These are phyloP conservation scores for Isichthys henryi DNA, from an alignment of 2,113 vertebrate genomes.

Conservation along the genomic window DNA sequence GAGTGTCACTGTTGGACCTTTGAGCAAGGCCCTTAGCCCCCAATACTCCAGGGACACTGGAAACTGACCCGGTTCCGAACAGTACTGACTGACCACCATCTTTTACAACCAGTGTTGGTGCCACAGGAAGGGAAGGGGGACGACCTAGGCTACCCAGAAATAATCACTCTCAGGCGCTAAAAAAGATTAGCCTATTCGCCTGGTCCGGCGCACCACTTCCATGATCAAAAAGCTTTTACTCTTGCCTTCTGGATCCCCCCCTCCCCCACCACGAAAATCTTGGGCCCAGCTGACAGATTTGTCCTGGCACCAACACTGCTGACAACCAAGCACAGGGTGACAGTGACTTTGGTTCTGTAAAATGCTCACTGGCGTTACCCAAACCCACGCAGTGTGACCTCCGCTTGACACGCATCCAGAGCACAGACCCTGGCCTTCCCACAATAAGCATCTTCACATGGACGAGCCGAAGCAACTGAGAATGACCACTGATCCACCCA, in stretches of 20 bases:
- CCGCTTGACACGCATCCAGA: background rate
- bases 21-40: background rate
- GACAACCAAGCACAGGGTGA: background rate
- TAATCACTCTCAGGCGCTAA: background rate
- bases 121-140: background rate
- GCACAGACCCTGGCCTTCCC: background rate
- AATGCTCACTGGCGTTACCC: background rate
- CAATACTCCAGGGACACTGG: background rate
- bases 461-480: background rate
- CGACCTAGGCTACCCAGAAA: background rate
- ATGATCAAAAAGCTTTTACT: background rate
- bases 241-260: background rate
- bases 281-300: background rate
- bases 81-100: background rate
- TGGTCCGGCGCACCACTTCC: background rate
- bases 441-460: background rate
- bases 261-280: background rate
- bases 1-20: background rate
- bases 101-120: background rate
- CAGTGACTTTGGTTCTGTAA: background rate
- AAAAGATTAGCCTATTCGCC: background rate
- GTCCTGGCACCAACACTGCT: background rate
- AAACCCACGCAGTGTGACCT: background rate
- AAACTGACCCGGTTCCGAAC: background rate
- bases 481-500: background rate